Percentiles rank a stretch among this genome's conserved stretches.
phyloP scores from a whole-genome alignment of 2,113 vertebrate genomes.

The Nansenia antarctica region DNA sequence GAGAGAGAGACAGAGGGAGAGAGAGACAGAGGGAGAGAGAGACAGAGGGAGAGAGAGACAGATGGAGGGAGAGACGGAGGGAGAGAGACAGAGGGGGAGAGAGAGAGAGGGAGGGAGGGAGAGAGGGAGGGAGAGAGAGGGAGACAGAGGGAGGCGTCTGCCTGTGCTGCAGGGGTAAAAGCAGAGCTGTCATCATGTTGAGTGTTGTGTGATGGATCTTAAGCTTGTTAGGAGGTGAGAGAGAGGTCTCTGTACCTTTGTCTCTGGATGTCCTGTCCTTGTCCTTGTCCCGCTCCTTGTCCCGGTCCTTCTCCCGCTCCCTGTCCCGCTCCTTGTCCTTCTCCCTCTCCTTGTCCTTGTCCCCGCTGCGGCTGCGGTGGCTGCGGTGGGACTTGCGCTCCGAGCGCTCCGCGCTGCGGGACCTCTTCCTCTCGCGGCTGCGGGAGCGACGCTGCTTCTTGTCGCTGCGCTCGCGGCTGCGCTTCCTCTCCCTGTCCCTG shows the following conservation, averaged over 20 bases:
- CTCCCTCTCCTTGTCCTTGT: conserved; percentile 83
- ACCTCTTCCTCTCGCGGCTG: conserved; percentile 88
- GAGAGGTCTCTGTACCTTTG: conserved; percentile 83
- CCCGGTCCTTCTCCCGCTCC: no score
- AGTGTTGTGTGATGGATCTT: no score
- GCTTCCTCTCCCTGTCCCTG: conserved; percentile 78
- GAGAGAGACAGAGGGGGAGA: no score
- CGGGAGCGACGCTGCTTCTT: conserved; percentile 93
- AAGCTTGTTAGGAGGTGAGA: neutral
- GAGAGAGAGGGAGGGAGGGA: neutral
- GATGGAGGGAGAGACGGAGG: no score
- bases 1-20: no score
- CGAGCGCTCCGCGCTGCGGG: conserved; percentile 87
- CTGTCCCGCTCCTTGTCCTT: no score
- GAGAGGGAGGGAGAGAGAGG: no score
- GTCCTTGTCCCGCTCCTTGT: conserved; percentile 84
- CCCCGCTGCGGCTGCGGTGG: conserved; percentile 91
- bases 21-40: no score
- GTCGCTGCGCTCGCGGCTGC: conserved; percentile 86
- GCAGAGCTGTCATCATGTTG: no score
- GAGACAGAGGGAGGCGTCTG: no score
- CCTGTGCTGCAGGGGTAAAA: neutral
- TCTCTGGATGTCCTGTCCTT: conserved; percentile 88
- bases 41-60: no score
- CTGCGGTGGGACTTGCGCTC: conserved; percentile 88